Evolutionary conservation across 1,140 invertebrate species (phyloP).

Genomic region (Ceratina japonica): DNA sequence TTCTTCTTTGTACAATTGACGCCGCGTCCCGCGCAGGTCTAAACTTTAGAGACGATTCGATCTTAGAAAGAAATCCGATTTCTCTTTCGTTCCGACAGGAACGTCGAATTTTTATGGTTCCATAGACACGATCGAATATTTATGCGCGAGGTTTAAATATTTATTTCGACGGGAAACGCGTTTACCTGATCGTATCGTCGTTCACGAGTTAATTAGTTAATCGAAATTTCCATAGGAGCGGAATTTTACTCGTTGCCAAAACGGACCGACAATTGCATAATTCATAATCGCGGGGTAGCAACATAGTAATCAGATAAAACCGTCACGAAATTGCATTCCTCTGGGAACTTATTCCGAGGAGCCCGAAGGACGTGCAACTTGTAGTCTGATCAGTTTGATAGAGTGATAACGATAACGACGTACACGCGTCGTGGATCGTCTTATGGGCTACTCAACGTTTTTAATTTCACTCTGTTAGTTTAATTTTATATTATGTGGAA

Average conservation of each 20-base stretch:
- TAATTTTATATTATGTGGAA: neutral
- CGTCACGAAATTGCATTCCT: constrained; percentile 36
- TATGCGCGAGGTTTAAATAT: no score
- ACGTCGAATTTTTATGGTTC: no score
- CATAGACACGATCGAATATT: no score
- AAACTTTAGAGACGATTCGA: neutral
- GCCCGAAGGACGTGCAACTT: constrained; percentile 35
- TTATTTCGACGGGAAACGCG: no score
- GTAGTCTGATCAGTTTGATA: constrained; percentile 16
- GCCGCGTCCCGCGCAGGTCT: neutral
- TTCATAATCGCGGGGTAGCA: constrained; percentile 28
- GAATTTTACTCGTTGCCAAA: neutral
- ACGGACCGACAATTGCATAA: constrained; percentile 32
- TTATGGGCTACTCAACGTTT: neutral
- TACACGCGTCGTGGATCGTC: neutral
- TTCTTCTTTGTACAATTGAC: neutral
- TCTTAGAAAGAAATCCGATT: neutral
- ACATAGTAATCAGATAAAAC: constrained; percentile 22
- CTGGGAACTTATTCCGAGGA: neutral
- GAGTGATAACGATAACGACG: constrained; percentile 15
- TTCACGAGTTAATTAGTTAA: constrained; percentile 9
- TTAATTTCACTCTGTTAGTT: neutral
- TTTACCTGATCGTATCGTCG: no score
- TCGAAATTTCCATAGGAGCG: neutral
- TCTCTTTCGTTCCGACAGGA: neutral